Percentiles rank a stretch among this genome's conserved stretches.
phyloP scores from a whole-genome alignment of 2,113 vertebrate genomes.

The Fregata magnificens region DNA sequence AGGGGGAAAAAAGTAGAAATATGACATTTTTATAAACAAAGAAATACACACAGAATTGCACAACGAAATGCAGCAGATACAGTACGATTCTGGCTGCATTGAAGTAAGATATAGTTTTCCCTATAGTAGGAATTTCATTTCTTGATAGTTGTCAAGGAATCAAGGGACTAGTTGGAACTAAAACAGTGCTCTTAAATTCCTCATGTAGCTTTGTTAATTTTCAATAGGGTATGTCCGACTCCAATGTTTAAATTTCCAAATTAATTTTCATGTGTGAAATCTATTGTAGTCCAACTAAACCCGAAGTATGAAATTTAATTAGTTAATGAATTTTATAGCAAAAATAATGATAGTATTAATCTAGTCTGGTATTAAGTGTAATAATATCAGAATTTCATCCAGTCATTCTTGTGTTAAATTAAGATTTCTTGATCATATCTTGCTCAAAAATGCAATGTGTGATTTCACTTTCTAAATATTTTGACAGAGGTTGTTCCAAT shows the following conservation, averaged over 20 bases:
- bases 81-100: rapidly evolving
- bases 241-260: background rate
- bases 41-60: background rate
- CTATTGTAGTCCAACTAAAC: background rate
- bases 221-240: background rate
- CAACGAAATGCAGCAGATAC: background rate
- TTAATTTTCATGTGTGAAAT: background rate
- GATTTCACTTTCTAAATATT: background rate
- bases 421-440: background rate
- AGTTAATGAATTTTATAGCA: background rate
- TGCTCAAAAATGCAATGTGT: background rate
- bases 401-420: background rate
- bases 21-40: background rate
- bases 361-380: background rate
- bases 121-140: background rate
- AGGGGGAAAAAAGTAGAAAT: background rate
- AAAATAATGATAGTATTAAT: background rate
- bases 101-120: background rate
- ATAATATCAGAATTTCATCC: background rate
- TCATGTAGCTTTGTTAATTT: background rate
- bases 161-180: background rate
- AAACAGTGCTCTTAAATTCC: background rate
- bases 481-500: background rate
- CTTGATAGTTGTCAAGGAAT: background rate
- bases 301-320: background rate